phyloP scores from a whole-genome alignment of 2,888 invertebrate species.

The Thymelicus sylvestris region DNA sequence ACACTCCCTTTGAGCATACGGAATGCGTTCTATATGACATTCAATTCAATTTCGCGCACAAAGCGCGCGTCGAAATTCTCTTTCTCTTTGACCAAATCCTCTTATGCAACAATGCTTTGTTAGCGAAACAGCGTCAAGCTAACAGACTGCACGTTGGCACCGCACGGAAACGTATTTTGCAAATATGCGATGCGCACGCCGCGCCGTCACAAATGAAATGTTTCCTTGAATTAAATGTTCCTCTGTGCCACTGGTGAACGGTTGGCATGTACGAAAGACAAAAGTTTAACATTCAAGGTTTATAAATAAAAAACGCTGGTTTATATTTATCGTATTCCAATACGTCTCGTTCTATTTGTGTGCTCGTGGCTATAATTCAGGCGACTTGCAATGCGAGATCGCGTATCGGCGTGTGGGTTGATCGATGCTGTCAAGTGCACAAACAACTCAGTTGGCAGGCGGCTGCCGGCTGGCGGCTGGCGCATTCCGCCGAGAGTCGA shows the following conservation, averaged over 20 bases:
- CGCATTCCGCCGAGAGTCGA: constrained; percentile 56
- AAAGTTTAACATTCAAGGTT: constrained; percentile 31
- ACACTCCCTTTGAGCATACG: constrained; percentile 79
- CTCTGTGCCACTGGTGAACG: constrained; percentile 22
- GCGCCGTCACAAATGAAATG: constrained; percentile 34
- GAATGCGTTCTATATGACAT: constrained; percentile 80
- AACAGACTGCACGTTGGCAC: constrained; percentile 54
- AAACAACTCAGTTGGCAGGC: constrained; percentile 63
- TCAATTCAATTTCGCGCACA: constrained; percentile 80
- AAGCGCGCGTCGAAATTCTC: constrained; percentile 75
- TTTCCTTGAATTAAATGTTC: constrained; percentile 30
- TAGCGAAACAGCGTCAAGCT: constrained; percentile 63
- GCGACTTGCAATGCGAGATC: constrained; percentile 55
- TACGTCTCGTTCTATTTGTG: constrained; percentile 33
- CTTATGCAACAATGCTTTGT: constrained; percentile 71
- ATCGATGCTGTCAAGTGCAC: constrained; percentile 56
- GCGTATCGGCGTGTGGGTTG: constrained; percentile 55
- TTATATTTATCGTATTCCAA: constrained; percentile 32
- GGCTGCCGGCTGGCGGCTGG: constrained; percentile 43
- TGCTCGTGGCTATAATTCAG: constrained; percentile 45
- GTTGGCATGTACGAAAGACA: constrained; percentile 1
- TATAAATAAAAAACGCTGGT: constrained; percentile 31
- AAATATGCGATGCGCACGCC: constrained; percentile 34
- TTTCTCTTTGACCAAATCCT: constrained; percentile 74
- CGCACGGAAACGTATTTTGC: constrained; percentile 33